phyloP scores from a whole-genome alignment of 2,113 vertebrate genomes.

The Scartelaos histophorus region DNA sequence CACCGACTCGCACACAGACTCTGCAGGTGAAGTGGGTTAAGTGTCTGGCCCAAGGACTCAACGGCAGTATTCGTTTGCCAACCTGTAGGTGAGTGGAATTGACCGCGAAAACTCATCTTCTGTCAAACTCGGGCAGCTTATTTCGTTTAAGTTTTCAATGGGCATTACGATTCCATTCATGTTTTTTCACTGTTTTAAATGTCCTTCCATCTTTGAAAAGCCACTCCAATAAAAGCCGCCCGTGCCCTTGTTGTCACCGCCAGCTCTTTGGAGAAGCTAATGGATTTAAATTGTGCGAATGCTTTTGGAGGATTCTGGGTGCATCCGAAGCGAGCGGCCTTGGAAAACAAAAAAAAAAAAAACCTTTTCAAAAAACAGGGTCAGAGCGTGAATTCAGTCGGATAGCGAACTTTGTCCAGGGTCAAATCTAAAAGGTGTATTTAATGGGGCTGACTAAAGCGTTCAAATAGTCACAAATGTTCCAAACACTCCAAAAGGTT shows the following conservation, averaged over 20 bases:
- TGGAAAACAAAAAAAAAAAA: not conserved
- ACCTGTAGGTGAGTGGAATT: no score
- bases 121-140: not conserved
- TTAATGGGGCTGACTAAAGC: conserved; percentile 3
- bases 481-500: not conserved
- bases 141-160: conserved; percentile 19
- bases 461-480: not conserved
- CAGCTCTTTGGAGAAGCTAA: not conserved
- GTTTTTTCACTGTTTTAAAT: not conserved
- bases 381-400: conserved; percentile 5
- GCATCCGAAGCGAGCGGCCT: not conserved
- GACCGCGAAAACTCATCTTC: not conserved
- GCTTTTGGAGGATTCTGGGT: conserved; percentile 1
- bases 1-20: no score
- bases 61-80: no score
- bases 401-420: conserved; percentile 10
- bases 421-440: conserved; percentile 14
- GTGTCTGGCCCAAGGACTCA: no score
- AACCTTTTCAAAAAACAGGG: not conserved
- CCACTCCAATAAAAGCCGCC: not conserved
- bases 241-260: conserved; percentile 3
- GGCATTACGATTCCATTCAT: not conserved
- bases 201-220: not conserved
- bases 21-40: no score
- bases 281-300: not conserved